Evolutionary conservation across 2,888 invertebrate species (phyloP).

Genomic region (Drosophila longiperda): DNA sequence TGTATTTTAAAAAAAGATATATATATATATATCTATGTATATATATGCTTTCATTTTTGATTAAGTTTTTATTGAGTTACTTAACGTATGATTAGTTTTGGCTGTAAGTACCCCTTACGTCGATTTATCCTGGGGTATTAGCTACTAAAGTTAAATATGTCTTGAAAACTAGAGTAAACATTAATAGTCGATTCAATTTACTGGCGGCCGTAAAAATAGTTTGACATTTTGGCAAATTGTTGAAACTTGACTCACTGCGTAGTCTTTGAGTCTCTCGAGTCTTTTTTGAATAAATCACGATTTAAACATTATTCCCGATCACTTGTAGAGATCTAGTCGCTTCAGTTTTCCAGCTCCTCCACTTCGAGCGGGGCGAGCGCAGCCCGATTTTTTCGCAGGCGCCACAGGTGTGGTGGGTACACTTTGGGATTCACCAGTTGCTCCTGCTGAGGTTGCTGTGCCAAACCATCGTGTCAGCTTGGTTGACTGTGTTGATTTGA

Average conservation of each 20-base stretch:
- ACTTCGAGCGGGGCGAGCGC: constrained; percentile 54
- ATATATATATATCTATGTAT: neutral
- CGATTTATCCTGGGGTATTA: neutral
- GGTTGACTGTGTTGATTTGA: constrained; percentile 74
- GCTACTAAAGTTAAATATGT: neutral
- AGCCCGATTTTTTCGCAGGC: constrained; percentile 38
- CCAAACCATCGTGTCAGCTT: constrained; percentile 83
- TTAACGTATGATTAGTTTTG: constrained; percentile 4
- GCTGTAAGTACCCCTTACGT: neutral
- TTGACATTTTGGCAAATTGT: constrained; percentile 19
- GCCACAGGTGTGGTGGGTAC: constrained; percentile 59
- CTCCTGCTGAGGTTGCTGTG: constrained; percentile 21
- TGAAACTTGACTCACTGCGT: constrained; percentile 37
- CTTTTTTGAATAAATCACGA: constrained; percentile 49
- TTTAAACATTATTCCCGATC: constrained; percentile 12
- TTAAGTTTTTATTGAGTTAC: constrained; percentile 15
- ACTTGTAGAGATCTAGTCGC: constrained; percentile 63
- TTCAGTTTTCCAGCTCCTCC: constrained; percentile 59
- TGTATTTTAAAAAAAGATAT: too few relatives aligned
- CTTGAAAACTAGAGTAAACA: neutral
- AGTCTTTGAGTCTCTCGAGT: constrained; percentile 66
- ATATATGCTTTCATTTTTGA: neutral
- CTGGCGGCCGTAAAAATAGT: neutral
- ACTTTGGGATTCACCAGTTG: constrained; percentile 51
- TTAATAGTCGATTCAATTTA: neutral